These are phyloP conservation scores for Chiloscyllium plagiosum DNA, from an alignment of 2,113 vertebrate genomes.

Conservation along the genomic window DNA sequence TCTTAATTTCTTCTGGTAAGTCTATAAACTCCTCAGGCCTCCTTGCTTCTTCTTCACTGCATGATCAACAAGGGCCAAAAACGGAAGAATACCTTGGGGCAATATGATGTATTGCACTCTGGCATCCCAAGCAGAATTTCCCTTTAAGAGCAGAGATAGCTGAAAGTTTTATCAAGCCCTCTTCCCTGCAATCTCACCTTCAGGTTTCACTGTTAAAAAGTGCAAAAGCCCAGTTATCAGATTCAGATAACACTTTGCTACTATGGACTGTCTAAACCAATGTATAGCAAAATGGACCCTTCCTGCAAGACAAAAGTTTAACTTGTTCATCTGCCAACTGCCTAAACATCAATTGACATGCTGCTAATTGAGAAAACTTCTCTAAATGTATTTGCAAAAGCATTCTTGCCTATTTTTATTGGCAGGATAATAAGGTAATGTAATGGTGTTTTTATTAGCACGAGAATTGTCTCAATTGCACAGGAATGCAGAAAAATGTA, in stretches of 20 bases:
- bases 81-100: neutral
- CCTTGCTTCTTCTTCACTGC: neutral
- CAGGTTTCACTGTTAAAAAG: neutral
- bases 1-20: neutral
- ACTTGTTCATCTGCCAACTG: neutral
- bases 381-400: neutral
- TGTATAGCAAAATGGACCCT: neutral
- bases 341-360: neutral
- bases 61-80: neutral
- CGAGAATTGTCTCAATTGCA: neutral
- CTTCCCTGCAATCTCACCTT: neutral
- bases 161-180: neutral
- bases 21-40: neutral
- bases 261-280: neutral
- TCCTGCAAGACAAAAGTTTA: neutral
- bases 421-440: neutral
- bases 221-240: neutral
- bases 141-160: neutral
- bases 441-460: neutral
- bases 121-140: neutral
- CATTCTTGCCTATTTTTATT: neutral
- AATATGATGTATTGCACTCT: neutral
- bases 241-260: neutral
- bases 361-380: neutral
- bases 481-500: neutral